Percentiles rank a stretch among this genome's conserved stretches.
Evolutionary conservation across 2,113 vertebrate genomes (phyloP).

Genomic region (Grallaria varia): DNA sequence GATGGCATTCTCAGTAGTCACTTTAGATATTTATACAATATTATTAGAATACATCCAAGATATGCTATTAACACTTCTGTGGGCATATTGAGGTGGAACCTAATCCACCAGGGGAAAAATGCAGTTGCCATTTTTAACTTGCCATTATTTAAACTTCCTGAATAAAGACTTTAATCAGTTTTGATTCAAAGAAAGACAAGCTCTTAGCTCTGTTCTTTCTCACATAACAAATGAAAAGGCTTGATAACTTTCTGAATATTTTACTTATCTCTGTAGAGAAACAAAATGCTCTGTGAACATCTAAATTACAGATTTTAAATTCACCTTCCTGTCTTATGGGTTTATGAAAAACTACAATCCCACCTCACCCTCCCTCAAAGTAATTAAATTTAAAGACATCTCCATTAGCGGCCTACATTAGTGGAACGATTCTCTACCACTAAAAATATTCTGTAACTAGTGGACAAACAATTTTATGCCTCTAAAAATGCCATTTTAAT

Average conservation of each 20-base stretch:
- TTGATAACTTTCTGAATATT: background rate
- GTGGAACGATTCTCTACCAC: background rate
- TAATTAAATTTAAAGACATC: background rate
- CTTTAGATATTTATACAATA: background rate
- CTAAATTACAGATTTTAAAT: background rate
- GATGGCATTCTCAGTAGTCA: background rate
- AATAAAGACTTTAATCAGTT: background rate
- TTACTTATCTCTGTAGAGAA: background rate
- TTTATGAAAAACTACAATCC: background rate
- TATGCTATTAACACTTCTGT: background rate
- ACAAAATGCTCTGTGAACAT: background rate
- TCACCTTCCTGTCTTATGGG: background rate
- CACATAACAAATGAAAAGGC: background rate
- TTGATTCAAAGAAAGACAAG: background rate
- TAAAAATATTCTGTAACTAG: background rate
- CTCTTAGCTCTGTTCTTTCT: background rate
- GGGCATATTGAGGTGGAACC: background rate
- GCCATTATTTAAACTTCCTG: background rate
- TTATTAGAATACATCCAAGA: background rate
- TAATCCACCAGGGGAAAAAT: background rate
- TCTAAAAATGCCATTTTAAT: background rate
- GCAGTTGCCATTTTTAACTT: background rate
- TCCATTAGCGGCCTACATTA: background rate
- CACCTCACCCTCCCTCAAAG: background rate
- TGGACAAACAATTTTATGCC: background rate